A percentile compares a stretch with the other conserved stretches of the same genome.
These are phyloP conservation scores for Anoplopoma fimbria DNA, from an alignment of 2,113 vertebrate species.

Conservation along the genomic window DNA sequence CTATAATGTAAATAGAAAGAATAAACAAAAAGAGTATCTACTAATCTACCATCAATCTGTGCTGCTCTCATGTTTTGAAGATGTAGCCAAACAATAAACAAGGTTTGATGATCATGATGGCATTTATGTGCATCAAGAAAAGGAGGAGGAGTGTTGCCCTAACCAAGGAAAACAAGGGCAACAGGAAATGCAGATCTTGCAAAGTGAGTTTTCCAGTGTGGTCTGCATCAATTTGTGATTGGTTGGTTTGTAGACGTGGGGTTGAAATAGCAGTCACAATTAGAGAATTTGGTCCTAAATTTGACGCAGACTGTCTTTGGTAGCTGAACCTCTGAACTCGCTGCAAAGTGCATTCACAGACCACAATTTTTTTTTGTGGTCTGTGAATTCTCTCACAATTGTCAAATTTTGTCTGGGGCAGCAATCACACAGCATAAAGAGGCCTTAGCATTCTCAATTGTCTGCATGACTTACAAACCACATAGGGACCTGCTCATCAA, in stretches of 20 bases:
- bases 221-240: not conserved
- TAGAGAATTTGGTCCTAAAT: not conserved
- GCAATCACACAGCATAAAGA: not conserved
- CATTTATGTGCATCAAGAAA: not conserved
- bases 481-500: not conserved
- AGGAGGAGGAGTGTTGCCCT: not conserved
- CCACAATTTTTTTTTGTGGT: not conserved
- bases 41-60: not conserved
- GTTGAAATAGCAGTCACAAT: not conserved
- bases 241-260: not conserved
- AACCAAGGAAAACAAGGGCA: not conserved
- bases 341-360: too few species aligned
- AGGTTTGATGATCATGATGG: not conserved
- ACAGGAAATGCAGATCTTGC: not conserved
- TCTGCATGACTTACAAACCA: constrained; percentile 2
- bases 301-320: not conserved
- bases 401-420: not conserved
- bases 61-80: not conserved
- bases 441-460: not conserved
- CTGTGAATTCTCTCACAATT: not conserved
- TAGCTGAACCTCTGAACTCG: not conserved
- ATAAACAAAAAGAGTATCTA: not conserved
- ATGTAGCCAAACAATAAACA: not conserved
- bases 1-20: not conserved
- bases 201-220: not conserved